Conservation (phyloP, 1,140 invertebrate genomes). For the Lerema accius region DNA sequence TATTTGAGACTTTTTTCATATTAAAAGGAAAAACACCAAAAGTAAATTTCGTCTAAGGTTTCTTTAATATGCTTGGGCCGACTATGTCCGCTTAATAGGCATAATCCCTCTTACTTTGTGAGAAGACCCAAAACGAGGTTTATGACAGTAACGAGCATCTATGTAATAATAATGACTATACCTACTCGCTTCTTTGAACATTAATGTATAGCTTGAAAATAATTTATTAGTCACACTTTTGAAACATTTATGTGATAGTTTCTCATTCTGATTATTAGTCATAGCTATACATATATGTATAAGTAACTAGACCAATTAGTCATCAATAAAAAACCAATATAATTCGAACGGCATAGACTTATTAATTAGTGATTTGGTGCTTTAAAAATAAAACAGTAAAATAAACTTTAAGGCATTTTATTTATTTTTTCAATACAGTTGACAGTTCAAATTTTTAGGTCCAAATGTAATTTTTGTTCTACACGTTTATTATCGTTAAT, state of each 20-base stretch:
- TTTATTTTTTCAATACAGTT: slow-evolving; percentile 62
- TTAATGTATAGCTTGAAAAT: too few relatives aligned
- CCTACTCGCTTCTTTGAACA: too few relatives aligned
- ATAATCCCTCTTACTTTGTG: background rate
- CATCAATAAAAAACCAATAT: too few relatives aligned
- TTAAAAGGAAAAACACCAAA: too few relatives aligned
- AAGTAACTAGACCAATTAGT: too few relatives aligned
- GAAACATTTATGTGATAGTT: too few relatives aligned
- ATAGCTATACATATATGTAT: too few relatives aligned
- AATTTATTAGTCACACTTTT: background rate
- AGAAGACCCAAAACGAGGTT: background rate
- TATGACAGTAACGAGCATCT: too few relatives aligned
- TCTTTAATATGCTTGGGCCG: background rate
- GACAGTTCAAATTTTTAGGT: slow-evolving; percentile 44
- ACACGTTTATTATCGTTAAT: background rate
- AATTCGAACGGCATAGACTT: too few relatives aligned
- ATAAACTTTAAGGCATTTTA: slow-evolving; percentile 55
- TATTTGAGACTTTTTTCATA: background rate
- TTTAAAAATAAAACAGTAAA: slow-evolving; percentile 18
- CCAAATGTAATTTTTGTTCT: background rate
- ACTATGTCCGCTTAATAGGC: background rate
- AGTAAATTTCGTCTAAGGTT: background rate
- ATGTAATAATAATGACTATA: too few relatives aligned
- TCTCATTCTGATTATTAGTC: too few relatives aligned
- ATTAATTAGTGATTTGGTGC: background rate